Evolutionary conservation across 2,888 invertebrate genomes (phyloP).

Genomic region (Aricia artaxerxes): DNA sequence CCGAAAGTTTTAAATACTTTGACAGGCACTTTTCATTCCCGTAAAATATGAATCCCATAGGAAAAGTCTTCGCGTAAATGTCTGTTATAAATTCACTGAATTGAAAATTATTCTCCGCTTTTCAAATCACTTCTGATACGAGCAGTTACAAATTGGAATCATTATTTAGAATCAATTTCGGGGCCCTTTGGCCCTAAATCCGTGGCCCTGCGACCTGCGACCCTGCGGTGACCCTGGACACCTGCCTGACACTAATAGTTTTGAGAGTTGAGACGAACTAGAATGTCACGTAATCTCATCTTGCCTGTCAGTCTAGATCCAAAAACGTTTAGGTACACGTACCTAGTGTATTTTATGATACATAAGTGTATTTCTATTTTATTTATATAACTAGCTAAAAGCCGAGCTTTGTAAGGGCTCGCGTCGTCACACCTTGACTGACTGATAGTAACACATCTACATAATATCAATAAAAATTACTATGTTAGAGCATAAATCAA

Average conservation of each 20-base stretch:
- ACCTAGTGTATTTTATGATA: too few relatives aligned
- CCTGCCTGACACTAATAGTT: neutral
- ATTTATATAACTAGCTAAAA: too few relatives aligned
- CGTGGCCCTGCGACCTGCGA: neutral
- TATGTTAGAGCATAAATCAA: too few relatives aligned
- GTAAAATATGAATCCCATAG: neutral
- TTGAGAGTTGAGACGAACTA: neutral
- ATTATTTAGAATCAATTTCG: neutral
- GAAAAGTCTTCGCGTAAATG: neutral
- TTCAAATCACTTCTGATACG: conserved; percentile 7
- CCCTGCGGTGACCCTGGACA: neutral
- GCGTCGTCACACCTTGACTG: too few relatives aligned
- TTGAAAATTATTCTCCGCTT: neutral
- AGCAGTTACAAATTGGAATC: neutral
- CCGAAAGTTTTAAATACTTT: neutral
- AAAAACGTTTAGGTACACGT: neutral
- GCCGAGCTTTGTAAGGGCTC: too few relatives aligned
- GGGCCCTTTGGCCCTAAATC: neutral
- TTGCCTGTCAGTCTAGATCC: neutral
- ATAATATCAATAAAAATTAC: too few relatives aligned
- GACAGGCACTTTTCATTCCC: neutral
- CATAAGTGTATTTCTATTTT: too few relatives aligned
- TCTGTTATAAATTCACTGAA: neutral
- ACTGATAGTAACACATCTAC: too few relatives aligned
- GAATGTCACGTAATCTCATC: neutral